Base-by-base conservation (phyloP, 2,888 invertebrate species). In the Taenaris catops region DNA sequence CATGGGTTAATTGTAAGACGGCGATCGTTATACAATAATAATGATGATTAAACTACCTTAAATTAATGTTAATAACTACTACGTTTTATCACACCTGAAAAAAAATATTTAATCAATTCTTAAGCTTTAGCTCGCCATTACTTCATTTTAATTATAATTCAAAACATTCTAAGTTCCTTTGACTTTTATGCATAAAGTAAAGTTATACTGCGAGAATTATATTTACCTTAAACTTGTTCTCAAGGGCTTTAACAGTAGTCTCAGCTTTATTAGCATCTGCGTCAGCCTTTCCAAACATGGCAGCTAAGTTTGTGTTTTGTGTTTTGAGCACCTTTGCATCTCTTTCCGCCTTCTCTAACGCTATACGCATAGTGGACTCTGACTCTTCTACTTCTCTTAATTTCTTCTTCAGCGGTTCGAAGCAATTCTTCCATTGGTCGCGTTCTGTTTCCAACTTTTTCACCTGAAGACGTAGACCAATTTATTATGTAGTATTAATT, bases 311-410 rank as follows among this genome's bases (percentile, higher is more conserved):
- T 7, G 64, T 65, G 37, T 89, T 87, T 34, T 89, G 86, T 8
- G 68, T 55, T 7, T 79, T 73, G 2, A 91, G 58, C 4, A 75
- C 69, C 8, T 83, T 83, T 10, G 88, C 74, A 34, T 91, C 90
- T 25, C 89, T 86, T 20, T 89, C 87, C 0, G 90, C 64, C 38
- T 87, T 88, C 36, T 88, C 87, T 26, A 90, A 53, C 18, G 89
- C 86, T 42, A 84, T 73, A 35, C 88, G 83, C 41, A 89, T 71
- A 0, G 80, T 80, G 0, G 86, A 76, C 46, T 91, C 91, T 0
- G 88, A 72, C 34, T 91, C 90, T 56, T 90, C 89, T 12, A 91
- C 55, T 51, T 90, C 89, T 20, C 74, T 72, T 11, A 91, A 78
- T 48, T 89, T 89, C 55, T 53, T 86, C 72, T 61, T 89, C 53